phyloP scores from a whole-genome alignment of 1,140 invertebrate genomes.

The Steinernema khuongi region DNA sequence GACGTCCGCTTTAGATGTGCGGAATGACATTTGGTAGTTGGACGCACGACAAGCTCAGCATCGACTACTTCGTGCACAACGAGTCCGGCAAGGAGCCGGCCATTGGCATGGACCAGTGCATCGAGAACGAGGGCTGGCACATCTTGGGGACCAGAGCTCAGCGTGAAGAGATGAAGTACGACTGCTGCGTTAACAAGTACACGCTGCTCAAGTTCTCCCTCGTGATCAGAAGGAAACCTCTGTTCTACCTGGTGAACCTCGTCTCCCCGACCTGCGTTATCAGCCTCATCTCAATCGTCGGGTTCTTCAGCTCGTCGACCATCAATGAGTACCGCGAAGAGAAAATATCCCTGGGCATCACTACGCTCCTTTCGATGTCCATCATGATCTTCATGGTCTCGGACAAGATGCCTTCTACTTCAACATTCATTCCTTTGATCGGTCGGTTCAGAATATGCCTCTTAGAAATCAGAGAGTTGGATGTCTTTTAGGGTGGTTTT shows the following conservation, averaged over 20 bases:
- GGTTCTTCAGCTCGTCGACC: conserved; percentile 46
- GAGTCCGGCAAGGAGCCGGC: conserved; percentile 25
- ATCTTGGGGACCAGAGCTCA: conserved; percentile 42
- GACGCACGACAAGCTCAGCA: conserved; percentile 61
- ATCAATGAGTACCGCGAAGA: conserved; percentile 34
- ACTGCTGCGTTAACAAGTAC: conserved; percentile 48
- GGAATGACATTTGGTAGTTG: conserved; percentile 61
- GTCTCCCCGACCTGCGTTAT: conserved; percentile 51
- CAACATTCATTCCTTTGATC: conserved; percentile 28
- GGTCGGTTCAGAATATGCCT: background rate
- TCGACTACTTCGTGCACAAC: conserved; percentile 53
- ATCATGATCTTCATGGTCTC: conserved; percentile 43
- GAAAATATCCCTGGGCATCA: conserved; percentile 39
- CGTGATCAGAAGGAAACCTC: conserved; percentile 50
- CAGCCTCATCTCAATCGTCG: conserved; percentile 55
- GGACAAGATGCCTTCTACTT: conserved; percentile 39
- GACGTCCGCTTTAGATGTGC: conserved; percentile 30
- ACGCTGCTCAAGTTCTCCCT: conserved; percentile 51
- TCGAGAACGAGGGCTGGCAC: conserved; percentile 58
- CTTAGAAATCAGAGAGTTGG: background rate
- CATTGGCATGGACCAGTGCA: conserved; percentile 53
- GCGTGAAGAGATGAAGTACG: conserved; percentile 36
- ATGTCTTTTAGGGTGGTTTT: conserved; percentile 31
- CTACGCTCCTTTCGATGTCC: conserved; percentile 40
- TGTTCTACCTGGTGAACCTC: conserved; percentile 54